Evolutionary conservation across 2,888 invertebrate species (phyloP), one percentile per base, ranked within the genome.

Genomic region (Tanytarsus gracilentus): DNA sequence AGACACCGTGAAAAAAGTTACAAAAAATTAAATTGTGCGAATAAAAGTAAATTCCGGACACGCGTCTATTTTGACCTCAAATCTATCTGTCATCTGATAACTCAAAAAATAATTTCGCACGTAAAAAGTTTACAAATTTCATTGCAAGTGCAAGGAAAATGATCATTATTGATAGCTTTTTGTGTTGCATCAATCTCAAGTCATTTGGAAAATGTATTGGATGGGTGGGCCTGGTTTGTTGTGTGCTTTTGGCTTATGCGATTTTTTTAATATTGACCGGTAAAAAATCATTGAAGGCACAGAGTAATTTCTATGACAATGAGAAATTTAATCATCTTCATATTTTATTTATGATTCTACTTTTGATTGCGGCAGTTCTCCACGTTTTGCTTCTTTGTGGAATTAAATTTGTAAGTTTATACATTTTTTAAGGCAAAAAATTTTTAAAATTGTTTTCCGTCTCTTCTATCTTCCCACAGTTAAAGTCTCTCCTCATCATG

Each of bases 111-210:
- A n/a, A n/a, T n/a, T n/a, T n/a, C n/a, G n/a, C n/a, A n/a, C n/a
- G n/a, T n/a, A n/a, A n/a, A n/a, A n/a, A n/a, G n/a, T n/a, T n/a
- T n/a, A n/a, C n/a, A n/a, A n/a, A n/a, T n/a, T n/a, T n/a, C n/a
- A n/a, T n/a, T n/a, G n/a, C n/a, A n/a, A n/a, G n/a, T n/a, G n/a
- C n/a, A n/a, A n/a, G n/a, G n/a, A 40, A 39, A 25, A 55, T 55
- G 55, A 55, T 55, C 18, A 55, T 55, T 14, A 40, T 55, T 55
- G 55, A 55, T 40, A 26, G 55, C 26, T 55, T 40, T 27, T 27
- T 55, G 6, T 55, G 55, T 25, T 55, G 55, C 16, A 25, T 55
- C 4, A 55, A 21, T 14, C 9, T 55, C 1, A 40, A 55, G 9
- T 11, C 40, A n/a, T 55, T 55, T 27, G 55, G 55, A 16, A 55